A percentile compares a stretch with the other conserved stretches of the same genome.
These are phyloP conservation scores for Orchesella cincta DNA, from an alignment of 1,140 invertebrate genomes.

Conservation along the genomic window DNA sequence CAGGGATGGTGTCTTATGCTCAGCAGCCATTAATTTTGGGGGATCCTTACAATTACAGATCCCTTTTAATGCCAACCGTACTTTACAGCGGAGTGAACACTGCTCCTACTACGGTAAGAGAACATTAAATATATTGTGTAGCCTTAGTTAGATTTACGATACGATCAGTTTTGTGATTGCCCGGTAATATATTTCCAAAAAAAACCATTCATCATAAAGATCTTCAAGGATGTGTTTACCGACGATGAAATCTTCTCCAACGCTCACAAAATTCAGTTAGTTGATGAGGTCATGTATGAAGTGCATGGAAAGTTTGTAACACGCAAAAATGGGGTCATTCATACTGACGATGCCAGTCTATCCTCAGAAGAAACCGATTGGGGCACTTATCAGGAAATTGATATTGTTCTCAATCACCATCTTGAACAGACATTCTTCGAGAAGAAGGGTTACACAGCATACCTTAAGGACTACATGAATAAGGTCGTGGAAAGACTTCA, in stretches of 20 bases:
- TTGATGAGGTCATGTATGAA: constrained; percentile 93
- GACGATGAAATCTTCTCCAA: constrained; percentile 99
- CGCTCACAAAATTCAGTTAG: constrained; percentile 87
- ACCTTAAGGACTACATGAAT: constrained; percentile 97
- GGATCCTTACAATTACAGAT: too few species aligned
- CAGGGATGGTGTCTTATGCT: too few species aligned
- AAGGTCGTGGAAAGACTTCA: constrained; percentile 81
- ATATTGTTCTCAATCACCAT: constrained; percentile 86
- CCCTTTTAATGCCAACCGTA: too few species aligned
- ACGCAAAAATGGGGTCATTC: constrained; percentile 75
- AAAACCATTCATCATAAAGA: constrained; percentile 74
- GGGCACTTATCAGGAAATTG: constrained; percentile 79
- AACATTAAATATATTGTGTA: too few species aligned
- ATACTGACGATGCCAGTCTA: constrained; percentile 83
- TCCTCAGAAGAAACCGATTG: constrained; percentile 89
- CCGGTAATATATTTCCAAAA: constrained; percentile 52
- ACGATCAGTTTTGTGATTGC: too few species aligned
- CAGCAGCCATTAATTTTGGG: too few species aligned
- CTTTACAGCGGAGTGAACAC: too few species aligned
- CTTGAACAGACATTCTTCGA: constrained; percentile 82
- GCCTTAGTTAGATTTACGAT: too few species aligned
- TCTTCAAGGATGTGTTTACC: constrained; percentile 92
- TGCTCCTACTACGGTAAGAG: too few species aligned
- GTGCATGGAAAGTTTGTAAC: constrained; percentile 82
- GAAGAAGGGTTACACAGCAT: constrained; percentile 86